A percentile compares a stretch with the other conserved stretches of the same genome.
phyloP scores from a whole-genome alignment of 2,797 vertebrate species.

The Leptatherina wallacei region DNA sequence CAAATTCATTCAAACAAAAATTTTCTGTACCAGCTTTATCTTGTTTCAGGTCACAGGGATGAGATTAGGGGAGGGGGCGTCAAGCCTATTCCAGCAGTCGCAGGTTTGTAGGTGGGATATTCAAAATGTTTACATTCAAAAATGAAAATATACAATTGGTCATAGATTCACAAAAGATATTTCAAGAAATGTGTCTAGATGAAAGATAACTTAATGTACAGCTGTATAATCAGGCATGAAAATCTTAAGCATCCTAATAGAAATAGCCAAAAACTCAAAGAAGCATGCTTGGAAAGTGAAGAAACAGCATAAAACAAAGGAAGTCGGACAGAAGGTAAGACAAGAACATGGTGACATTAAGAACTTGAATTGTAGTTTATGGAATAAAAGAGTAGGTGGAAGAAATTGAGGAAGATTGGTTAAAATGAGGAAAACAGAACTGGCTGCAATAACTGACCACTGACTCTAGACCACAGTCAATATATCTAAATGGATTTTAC shows the following conservation, averaged over 20 bases:
- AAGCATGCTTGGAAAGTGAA: not conserved
- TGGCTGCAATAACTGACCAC: constrained; percentile 79
- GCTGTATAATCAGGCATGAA: not conserved
- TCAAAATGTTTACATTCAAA: not conserved
- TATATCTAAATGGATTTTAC: constrained; percentile 79
- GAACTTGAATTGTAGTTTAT: constrained; percentile 31
- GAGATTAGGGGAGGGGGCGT: too few species aligned
- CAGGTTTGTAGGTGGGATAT: not conserved
- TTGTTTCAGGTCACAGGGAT: too few species aligned
- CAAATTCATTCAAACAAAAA: not conserved
- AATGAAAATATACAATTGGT: not conserved
- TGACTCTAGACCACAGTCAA: constrained; percentile 79
- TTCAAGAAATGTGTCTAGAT: not conserved
- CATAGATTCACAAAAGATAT: not conserved
- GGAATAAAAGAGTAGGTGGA: constrained; percentile 46
- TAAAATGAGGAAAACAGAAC: constrained; percentile 73
- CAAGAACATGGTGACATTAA: constrained; percentile 39
- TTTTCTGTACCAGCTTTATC: not conserved
- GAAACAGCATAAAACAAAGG: constrained; percentile 16
- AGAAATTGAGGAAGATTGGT: constrained; percentile 61
- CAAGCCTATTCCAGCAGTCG: not conserved
- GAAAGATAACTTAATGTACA: not conserved
- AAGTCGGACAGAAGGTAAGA: constrained; percentile 4
- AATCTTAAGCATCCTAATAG: not conserved
- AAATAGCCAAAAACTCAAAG: constrained; percentile 10